Percentiles rank a stretch among this genome's conserved stretches.
Evolutionary conservation across 23 tunicate genomes (phyloP).

Genomic region (Styela plicata): DNA sequence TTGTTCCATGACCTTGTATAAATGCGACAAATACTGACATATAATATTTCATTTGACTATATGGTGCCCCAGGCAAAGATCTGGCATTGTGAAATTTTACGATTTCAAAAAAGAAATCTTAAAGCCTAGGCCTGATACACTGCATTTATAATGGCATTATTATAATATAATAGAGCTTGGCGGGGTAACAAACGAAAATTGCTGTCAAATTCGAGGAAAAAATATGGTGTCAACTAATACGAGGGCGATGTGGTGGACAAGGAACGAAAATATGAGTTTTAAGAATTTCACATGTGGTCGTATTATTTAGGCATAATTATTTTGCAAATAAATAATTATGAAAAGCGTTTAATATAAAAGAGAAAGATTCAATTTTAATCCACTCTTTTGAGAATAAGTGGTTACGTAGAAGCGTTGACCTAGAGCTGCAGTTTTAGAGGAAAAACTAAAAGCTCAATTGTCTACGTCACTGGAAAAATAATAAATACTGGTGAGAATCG

Average conservation of each 20-base stretch:
- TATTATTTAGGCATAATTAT: not conserved
- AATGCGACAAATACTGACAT: not conserved
- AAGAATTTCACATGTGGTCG: too few relatives aligned
- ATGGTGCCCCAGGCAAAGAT: not conserved
- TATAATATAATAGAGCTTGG: not conserved
- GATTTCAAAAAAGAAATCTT: not conserved
- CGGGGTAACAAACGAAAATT: not conserved
- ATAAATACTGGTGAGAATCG: too few relatives aligned
- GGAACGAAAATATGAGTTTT: not conserved
- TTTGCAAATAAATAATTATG: not conserved
- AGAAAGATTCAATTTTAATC: too few relatives aligned
- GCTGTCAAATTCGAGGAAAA: not conserved
- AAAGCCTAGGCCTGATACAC: not conserved
- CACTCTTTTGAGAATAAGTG: too few relatives aligned
- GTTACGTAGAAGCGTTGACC: too few relatives aligned
- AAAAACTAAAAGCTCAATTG: too few relatives aligned
- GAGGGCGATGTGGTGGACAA: not conserved
- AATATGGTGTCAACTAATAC: not conserved
- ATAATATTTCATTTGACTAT: not conserved
- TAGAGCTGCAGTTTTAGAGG: too few relatives aligned
- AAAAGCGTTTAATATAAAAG: too few relatives aligned
- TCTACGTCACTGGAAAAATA: too few relatives aligned
- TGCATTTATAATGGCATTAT: too few relatives aligned
- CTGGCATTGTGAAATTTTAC: not conserved
- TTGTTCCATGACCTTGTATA: too few relatives aligned